Percentiles rank a stretch among this genome's conserved stretches.
phyloP scores from a whole-genome alignment of 2,797 vertebrate species.

The Nyctibius grandis region DNA sequence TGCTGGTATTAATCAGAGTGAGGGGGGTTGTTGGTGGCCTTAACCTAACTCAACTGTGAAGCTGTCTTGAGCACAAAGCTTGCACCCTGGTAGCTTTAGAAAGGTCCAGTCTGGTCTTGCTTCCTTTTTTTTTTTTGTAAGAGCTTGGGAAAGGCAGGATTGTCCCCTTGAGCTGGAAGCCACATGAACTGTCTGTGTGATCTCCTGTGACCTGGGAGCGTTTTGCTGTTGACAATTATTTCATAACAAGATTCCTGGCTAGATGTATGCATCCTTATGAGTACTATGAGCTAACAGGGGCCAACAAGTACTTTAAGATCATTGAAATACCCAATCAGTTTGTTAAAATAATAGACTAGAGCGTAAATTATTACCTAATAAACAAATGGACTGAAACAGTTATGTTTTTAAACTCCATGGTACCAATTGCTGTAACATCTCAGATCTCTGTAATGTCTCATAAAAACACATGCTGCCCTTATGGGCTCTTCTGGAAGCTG shows the following conservation, averaged over 20 bases:
- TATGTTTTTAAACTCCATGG: accelerated
- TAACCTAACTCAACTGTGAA: neutral
- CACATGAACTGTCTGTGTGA: neutral
- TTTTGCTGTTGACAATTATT: neutral
- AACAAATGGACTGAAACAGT: neutral
- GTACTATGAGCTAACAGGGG: neutral
- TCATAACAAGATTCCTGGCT: neutral
- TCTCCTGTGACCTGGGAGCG: neutral
- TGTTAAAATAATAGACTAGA: neutral
- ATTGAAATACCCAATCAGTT: neutral
- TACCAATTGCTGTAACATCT: accelerated
- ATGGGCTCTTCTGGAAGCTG: neutral
- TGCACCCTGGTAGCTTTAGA: neutral
- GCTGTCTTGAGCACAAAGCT: neutral
- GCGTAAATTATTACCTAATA: neutral
- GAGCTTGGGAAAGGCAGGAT: neutral
- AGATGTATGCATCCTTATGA: neutral
- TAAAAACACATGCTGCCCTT: accelerated
- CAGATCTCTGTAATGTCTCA: accelerated
- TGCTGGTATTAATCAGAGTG: neutral
- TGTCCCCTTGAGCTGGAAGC: neutral
- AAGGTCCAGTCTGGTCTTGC: neutral
- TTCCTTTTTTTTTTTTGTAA: neutral
- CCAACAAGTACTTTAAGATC: neutral
- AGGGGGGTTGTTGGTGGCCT: neutral